Base-by-base conservation (phyloP, 2,797 vertebrate genomes). In the Caiman crocodilus region DNA sequence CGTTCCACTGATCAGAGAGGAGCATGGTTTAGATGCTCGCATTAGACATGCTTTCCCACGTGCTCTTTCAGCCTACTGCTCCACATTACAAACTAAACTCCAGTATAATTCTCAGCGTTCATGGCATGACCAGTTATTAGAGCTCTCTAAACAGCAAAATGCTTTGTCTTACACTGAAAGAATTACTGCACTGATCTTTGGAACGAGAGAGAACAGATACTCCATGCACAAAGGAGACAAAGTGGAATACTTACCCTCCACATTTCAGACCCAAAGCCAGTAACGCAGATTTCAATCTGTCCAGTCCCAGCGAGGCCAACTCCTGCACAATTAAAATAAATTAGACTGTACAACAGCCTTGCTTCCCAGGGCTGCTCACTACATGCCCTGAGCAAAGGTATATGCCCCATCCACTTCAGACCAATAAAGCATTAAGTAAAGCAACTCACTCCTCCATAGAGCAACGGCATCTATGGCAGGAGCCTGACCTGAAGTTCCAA, bases 221-320 rank as follows among this genome's bases (percentile, higher is more conserved):
- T 21, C 63, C 75, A 32, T 4, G 64, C 76, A 77, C 69, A 74
- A 76, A 6, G 13, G 18, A 42, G 30, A 42, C 30, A n/a, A 9
- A 25, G 28, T 20, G n/a, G n/a, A 4, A 6, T 4, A 58, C 99
- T 99, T 97, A 99, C 99, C 99, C 99, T 7, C 99, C 99, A 95
- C 99, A 99, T 95, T 99, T 99, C 57, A 99, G 98, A 26, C 99
- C 99, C 97, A 99, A 94, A 3, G 99, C 99, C 98, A 99, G 98
- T 42, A 99, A 98, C 84, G 99, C 99, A 80, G 99, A 99, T 97
- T 99, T 99, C 95, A 99, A 96, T 76, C 99, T 99, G 98, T 99
- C 99, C 97, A 99, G 97, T 97, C 99, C 99, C 92, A 99, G 95
- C 25, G 99, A 99, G 2, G 99, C 99, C 98, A 99, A 97, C 93